Conservation (phyloP, 2,113 vertebrate species). For the rabbit (Oryctolagus cuniculus) region DNA sequence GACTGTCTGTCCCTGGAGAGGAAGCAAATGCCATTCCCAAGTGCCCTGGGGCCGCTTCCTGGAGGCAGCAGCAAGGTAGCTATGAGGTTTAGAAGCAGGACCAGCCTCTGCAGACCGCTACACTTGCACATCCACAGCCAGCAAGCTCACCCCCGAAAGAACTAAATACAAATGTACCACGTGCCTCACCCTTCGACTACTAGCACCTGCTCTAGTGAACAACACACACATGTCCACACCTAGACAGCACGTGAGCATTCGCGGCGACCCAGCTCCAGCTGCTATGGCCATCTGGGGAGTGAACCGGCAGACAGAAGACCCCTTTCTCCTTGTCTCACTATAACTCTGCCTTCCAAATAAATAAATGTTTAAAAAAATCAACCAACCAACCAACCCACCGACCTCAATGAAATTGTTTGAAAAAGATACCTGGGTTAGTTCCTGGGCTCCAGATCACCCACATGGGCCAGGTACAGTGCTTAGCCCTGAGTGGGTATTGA, state of each 20-base stretch:
- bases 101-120: too few species aligned
- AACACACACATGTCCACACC: background rate
- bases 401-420: background rate
- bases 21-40: background rate
- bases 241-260: rapidly evolving
- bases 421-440: background rate
- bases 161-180: background rate
- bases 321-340: too few species aligned
- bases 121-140: rapidly evolving
- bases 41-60: background rate
- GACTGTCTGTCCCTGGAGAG: background rate
- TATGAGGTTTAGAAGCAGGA: background rate
- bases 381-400: too few species aligned
- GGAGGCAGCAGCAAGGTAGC: background rate
- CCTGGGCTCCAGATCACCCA: background rate
- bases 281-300: too few species aligned
- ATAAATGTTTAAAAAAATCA: background rate
- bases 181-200: background rate
- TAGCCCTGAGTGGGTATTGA: background rate
- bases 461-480: background rate
- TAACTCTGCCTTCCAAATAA: too few species aligned
- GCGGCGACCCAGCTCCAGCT: background rate
- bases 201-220: background rate
- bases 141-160: background rate
- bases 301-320: too few species aligned